Evolutionary conservation across 2,797 vertebrate genomes (phyloP).

Genomic region (Anomalospiza imberbis): DNA sequence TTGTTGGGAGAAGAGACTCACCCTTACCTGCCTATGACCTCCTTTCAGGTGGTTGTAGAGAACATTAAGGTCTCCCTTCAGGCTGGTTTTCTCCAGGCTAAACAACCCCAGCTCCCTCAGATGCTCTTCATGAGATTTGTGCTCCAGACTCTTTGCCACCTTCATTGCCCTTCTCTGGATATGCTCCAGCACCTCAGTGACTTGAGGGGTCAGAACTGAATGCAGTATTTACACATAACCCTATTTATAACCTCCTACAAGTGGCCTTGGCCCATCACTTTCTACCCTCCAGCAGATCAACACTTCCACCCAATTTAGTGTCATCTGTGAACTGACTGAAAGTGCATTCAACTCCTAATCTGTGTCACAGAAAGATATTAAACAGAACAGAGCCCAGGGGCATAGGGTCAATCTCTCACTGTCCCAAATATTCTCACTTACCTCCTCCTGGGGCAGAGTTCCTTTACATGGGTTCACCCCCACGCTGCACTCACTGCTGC

Average conservation of each 20-base stretch:
- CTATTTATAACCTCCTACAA: background rate
- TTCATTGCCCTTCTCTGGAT: background rate
- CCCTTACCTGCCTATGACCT: too few species aligned
- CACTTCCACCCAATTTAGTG: background rate
- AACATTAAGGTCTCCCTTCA: background rate
- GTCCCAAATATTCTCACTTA: background rate
- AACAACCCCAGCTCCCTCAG: background rate
- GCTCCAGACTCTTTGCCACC: too few species aligned
- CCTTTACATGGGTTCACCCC: background rate
- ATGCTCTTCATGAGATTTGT: background rate
- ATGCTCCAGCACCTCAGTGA: background rate
- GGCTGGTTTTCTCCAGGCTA: background rate
- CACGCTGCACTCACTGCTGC: fast-evolving
- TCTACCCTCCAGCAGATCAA: background rate
- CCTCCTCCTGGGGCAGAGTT: too few species aligned
- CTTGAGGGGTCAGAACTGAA: too few species aligned
- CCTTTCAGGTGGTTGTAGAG: background rate
- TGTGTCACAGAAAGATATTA: too few species aligned
- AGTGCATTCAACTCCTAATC: background rate
- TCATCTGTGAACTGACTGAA: background rate
- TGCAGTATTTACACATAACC: background rate
- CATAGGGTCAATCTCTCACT: background rate
- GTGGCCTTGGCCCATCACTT: background rate
- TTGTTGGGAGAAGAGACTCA: background rate
- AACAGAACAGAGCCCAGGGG: too few species aligned